Percentiles rank a stretch among this genome's conserved stretches.
These are phyloP conservation scores for Orussus abietinus DNA, from an alignment of 1,140 invertebrate genomes.

Conservation along the genomic window DNA sequence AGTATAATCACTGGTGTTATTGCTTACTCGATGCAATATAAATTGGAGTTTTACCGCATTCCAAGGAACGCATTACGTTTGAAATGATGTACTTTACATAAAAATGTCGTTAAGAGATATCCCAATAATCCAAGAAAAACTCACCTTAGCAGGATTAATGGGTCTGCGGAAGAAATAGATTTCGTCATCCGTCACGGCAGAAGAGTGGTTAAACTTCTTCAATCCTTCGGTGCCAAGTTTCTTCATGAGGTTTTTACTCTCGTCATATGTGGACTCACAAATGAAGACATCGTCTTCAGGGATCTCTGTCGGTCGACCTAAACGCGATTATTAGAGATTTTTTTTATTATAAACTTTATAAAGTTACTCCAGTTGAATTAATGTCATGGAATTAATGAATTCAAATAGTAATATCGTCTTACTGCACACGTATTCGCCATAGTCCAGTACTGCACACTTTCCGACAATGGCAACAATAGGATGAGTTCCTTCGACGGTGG, in stretches of 20 bases:
- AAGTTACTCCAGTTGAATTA: neutral
- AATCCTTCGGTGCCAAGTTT: slow-evolving; percentile 71
- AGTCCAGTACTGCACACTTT: slow-evolving; percentile 86
- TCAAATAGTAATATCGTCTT: slow-evolving; percentile 44
- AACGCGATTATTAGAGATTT: neutral
- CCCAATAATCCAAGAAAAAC: slow-evolving; percentile 14
- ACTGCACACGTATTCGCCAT: slow-evolving; percentile 88
- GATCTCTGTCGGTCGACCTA: slow-evolving; percentile 91
- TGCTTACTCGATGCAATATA: too few species aligned
- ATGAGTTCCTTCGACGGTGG: slow-evolving; percentile 87
- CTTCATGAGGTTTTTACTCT: slow-evolving; percentile 74
- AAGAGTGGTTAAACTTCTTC: slow-evolving; percentile 79
- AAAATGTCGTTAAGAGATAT: neutral
- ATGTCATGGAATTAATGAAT: neutral
- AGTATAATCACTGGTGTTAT: too few species aligned
- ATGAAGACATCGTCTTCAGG: slow-evolving; percentile 89
- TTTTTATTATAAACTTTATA: neutral
- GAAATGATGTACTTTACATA: too few species aligned
- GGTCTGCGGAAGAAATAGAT: slow-evolving; percentile 82
- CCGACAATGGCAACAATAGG: slow-evolving; percentile 86
- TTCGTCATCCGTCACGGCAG: slow-evolving; percentile 87
- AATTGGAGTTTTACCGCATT: too few species aligned
- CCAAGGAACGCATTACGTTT: neutral
- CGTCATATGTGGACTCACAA: slow-evolving; percentile 91
- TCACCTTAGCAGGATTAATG: slow-evolving; percentile 71